Base-by-base conservation (phyloP, 1,140 invertebrate genomes). In the Cherax destructor region DNA sequence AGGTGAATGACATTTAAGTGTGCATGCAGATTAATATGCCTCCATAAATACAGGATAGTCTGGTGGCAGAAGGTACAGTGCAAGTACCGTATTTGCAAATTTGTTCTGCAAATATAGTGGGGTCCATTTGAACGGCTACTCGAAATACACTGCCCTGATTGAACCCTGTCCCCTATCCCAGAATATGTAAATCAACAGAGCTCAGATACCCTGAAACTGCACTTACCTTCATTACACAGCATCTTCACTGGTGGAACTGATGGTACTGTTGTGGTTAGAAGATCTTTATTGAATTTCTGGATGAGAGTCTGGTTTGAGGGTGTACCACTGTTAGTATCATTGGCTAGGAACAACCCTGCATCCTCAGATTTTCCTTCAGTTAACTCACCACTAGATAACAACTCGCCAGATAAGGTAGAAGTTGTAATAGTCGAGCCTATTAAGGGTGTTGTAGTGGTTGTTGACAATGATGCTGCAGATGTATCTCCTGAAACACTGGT, bases 191-290 rank as follows among this genome's bases (percentile, higher is more conserved):
- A 56, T 56, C 11, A 56, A 56, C 11, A 41, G 30, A 41, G 2
- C 30, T 9, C 6, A 13, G 61, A 65, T 65, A 16, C 5, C 61
- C 4, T 16, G 13, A 65, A 5, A 65, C 10, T 5, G 18, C 61
- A 78, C 85, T 87, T 41, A 87, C 85, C 85, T 78, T 87, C 76
- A 78, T n/a, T 21, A 79, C 85, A 87, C n/a, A 77, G 56, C 24
- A 79, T 3, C 76, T 59, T 77, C 4, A 50, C 49, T 24, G 72
- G 47, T 10, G 50, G 24, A 56, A 52, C 61, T n/a, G 47, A 4
- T 21, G 85, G 52, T 18, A 16, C 11, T 9, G 56, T 77, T 77
- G 50, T 41, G 21, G 74, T 30, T 16, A 65, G 47, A 13, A 61
- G 24, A n/a, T 76, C 84, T 47, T 86, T 74, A 30, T 56, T 77